These are phyloP conservation scores for Tholera decimalis DNA, from an alignment of 2,888 invertebrate species.

Conservation along the genomic window DNA sequence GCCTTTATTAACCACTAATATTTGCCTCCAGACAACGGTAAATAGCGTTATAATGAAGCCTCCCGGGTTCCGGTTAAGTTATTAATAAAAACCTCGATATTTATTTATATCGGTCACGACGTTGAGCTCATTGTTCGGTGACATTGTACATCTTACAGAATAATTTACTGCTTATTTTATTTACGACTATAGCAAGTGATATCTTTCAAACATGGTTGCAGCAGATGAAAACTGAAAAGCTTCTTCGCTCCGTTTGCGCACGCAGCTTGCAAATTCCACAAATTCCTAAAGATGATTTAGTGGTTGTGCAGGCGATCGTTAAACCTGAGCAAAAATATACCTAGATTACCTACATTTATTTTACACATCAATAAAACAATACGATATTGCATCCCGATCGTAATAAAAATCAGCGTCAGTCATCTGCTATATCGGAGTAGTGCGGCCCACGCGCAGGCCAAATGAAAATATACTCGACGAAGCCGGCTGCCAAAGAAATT, in stretches of 20 bases:
- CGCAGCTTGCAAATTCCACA: slow-evolving; percentile 9
- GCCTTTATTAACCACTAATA: background rate
- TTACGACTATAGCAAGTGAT: slow-evolving; percentile 26
- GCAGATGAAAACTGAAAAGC: background rate
- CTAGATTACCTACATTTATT: slow-evolving; percentile 74
- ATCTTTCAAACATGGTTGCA: slow-evolving; percentile 6
- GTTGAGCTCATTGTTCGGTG: slow-evolving; percentile 47
- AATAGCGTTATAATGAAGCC: background rate
- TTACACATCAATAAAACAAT: slow-evolving; percentile 86
- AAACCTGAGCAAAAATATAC: slow-evolving; percentile 69
- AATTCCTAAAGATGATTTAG: slow-evolving; percentile 61
- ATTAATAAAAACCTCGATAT: slow-evolving; percentile 48
- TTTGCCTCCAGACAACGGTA: background rate
- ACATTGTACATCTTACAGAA: slow-evolving; percentile 45
- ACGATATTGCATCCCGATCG: slow-evolving; percentile 81
- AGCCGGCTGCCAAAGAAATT: slow-evolving; percentile 88
- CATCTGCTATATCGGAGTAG: slow-evolving; percentile 82
- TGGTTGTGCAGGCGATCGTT: slow-evolving; percentile 57
- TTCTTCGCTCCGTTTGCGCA: slow-evolving; percentile 1
- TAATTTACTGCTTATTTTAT: slow-evolving; percentile 39
- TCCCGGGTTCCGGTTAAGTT: slow-evolving; percentile 36
- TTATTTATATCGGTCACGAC: slow-evolving; percentile 42
- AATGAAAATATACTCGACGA: slow-evolving; percentile 87
- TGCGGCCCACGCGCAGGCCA: slow-evolving; percentile 83
- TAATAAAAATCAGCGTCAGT: slow-evolving; percentile 87